Base-by-base conservation (phyloP, 2,113 vertebrate genomes). In the Hippocampus guttulatus region DNA sequence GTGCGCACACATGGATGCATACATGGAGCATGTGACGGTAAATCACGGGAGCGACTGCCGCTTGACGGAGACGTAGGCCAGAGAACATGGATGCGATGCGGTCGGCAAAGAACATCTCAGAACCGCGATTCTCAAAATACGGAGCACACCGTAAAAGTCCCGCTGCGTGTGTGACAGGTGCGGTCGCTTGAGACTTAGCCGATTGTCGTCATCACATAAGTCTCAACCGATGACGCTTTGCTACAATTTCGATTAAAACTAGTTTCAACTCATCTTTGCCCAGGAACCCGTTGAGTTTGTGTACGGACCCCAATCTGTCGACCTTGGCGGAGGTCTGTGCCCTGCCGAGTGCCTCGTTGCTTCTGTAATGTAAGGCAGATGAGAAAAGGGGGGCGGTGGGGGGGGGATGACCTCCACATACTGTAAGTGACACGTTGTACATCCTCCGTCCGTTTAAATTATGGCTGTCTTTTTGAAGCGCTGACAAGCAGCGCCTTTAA, bases 31-130 rank as follows among this genome's bases (percentile, higher is more conserved):
- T 69, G 69, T 73, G 79, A 85, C 76, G 74, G 76, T 83, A 82
- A 87, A 84, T 88, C 80, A 80, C 73, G 69, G 16, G 58, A 68
- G 67, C 71, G 68, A 73, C 82, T 67, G 57, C 68, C 73, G 67
- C 69, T 67, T 30, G 69, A 76, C 81, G 71, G 82, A 79, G 68
- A 81, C 67, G 69, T 60, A 51, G 76, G 69, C 74, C 74, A 74
- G 77, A 79, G 74, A 80, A 81, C 79, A 73, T 81, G 75, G 80
- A 80, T 78, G 79, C 60, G 83, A 73, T 75, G 71, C 43, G 76
- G 81, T 64, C 74, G 72, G 47, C 18, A n/a, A 75, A 81, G 73
- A 64, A 69, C 20, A 9, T 20, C 49, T 51, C 7, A 51, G 18
- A 51, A 18, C 2, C 3, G 9, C 1, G 21, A 54, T n/a, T 54